Conservation (phyloP, 2,888 invertebrate genomes). For the Leucophenga montana region DNA sequence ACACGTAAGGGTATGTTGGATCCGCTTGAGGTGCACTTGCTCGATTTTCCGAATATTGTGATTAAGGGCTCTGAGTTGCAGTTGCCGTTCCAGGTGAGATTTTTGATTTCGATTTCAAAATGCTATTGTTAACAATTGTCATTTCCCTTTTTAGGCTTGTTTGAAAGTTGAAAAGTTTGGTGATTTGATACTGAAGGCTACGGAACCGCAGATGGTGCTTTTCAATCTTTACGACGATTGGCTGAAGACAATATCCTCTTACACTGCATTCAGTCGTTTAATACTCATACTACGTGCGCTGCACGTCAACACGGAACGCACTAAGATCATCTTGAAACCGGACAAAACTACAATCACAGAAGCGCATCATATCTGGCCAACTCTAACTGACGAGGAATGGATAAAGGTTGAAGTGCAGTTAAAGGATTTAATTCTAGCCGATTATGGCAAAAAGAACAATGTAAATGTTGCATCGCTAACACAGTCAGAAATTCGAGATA, state of each 20-base stretch:
- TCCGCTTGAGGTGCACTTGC: slow-evolving; percentile 97
- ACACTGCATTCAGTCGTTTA: slow-evolving; percentile 97
- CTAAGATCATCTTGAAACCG: slow-evolving; percentile 98
- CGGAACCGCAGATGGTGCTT: slow-evolving; percentile 99
- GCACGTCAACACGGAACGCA: slow-evolving; percentile 98
- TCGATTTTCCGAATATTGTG: slow-evolving; percentile 99
- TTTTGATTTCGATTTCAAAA: slow-evolving; percentile 68
- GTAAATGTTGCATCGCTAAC: slow-evolving; percentile 99
- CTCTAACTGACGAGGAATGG: slow-evolving; percentile 98
- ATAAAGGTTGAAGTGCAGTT: slow-evolving; percentile 98
- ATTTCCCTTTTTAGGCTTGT: slow-evolving; percentile 86
- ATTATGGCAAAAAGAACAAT: slow-evolving; percentile 99
- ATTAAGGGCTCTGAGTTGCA: slow-evolving; percentile 99
- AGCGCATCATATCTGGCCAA: slow-evolving; percentile 99
- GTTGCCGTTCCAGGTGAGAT: slow-evolving; percentile 97
- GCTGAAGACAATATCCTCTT: slow-evolving; percentile 99
- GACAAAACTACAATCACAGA: slow-evolving; percentile 99
- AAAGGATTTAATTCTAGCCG: slow-evolving; percentile 98
- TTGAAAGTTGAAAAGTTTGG: slow-evolving; percentile 99
- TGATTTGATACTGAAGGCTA: slow-evolving; percentile 98
- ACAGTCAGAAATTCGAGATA: slow-evolving; percentile 99
- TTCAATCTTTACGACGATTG: slow-evolving; percentile 99
- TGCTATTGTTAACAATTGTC: neutral
- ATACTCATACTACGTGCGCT: slow-evolving; percentile 96
- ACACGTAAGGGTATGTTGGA: slow-evolving; percentile 99